Percentiles rank a stretch among this genome's conserved stretches.
These are phyloP conservation scores for Bellardia pandia DNA, from an alignment of 2,888 invertebrate species.

Conservation along the genomic window DNA sequence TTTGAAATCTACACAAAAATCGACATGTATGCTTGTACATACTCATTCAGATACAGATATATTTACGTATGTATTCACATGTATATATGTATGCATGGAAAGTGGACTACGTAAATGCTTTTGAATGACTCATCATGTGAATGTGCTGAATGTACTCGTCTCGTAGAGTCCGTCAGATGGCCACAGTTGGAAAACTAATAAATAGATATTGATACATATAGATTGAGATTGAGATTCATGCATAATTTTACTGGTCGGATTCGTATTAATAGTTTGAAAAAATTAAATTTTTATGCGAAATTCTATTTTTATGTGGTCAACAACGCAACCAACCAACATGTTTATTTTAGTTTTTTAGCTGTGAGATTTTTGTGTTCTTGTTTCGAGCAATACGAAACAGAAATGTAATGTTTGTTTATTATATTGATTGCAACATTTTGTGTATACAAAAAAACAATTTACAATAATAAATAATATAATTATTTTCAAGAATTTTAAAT, in stretches of 20 bases:
- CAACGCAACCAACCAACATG: constrained; percentile 21
- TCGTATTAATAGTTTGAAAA: neutral
- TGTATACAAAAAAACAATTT: neutral
- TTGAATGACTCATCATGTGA: constrained; percentile 43
- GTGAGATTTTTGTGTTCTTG: constrained; percentile 19
- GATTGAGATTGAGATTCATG: neutral
- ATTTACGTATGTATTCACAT: no score
- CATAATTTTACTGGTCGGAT: neutral
- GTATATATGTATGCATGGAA: neutral
- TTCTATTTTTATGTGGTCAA: constrained; percentile 22
- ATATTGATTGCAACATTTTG: no score
- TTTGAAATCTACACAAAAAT: neutral
- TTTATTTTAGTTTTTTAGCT: constrained; percentile 28
- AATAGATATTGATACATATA: constrained; percentile 7
- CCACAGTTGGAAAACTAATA: constrained; percentile 6
- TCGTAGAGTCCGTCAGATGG: constrained; percentile 37
- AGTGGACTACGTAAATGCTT: constrained; percentile 16
- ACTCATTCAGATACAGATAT: neutral
- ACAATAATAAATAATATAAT: neutral
- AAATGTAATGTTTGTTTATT: neutral
- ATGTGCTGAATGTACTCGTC: neutral
- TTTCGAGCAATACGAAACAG: constrained; percentile 11
- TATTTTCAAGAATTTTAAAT: no score
- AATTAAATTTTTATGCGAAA: constrained; percentile 25
- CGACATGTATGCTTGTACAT: no score